Base-by-base conservation (phyloP, 2,113 vertebrate genomes). In the Phycodurus eques region DNA sequence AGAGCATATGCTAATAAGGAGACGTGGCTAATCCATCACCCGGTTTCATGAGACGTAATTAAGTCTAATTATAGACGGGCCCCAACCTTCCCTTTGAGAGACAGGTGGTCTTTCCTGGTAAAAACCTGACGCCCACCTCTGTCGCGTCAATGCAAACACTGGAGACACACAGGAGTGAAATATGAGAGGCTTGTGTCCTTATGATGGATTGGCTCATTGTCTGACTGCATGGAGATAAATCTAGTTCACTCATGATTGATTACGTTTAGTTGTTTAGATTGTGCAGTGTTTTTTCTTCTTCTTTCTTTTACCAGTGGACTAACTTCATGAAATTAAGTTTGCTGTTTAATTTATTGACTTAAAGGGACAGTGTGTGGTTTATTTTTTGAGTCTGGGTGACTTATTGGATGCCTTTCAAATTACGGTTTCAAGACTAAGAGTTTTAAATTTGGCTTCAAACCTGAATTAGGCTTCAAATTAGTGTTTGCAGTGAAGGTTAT, bases 21-120 rank as follows among this genome's bases (percentile, higher is more conserved):
- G 76, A 75, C 72, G 64, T 68, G 33, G 66, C 74, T 85, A 86
- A 90, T 90, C 86, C 87, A 90, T 91, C 90, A 84, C 82, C 67
- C 39, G 31, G 68, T 70, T 81, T 81, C 82, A 76, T 76, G 75
- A 81, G 56, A 81, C 80, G 84, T 89, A 88, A 92, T 90, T 85
- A 89, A 85, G 80, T 87, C 80, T 83, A 85, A 88, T 89, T 83
- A 85, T 59, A 83, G 70, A 73, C 78, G 39, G 67, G 74, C 72
- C 79, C 71, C 47, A 83, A 70, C 80, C 74, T 84, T 83, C 83
- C 74, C 49, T 78, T 82, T 59, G 76, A 90, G 85, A 89, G 90
- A 92, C 92, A 92, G 92, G 91, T 92, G 92, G 88, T 70, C 72
- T 72, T 83, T 85, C 33, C 74, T 72, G 83, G 79, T 78, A 80